These are phyloP conservation scores for Misgurnus mizolepis DNA, from an alignment of 2,113 vertebrate species.

Conservation along the genomic window DNA sequence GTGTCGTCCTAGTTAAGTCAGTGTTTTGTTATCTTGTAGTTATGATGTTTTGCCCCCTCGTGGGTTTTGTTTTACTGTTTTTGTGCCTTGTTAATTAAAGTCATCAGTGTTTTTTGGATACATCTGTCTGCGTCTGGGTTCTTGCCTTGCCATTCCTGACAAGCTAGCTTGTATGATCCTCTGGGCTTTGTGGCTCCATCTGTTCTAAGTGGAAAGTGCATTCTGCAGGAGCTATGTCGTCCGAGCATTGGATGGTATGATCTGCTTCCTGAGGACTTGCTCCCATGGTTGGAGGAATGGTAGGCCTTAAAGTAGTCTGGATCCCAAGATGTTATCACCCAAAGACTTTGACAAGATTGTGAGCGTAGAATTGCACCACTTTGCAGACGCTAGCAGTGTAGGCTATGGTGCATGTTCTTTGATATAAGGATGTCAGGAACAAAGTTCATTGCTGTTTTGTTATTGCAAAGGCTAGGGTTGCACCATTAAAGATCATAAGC, in stretches of 20 bases:
- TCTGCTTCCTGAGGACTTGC: background rate
- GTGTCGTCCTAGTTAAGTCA: too few species aligned
- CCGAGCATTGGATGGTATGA: conserved; percentile 26
- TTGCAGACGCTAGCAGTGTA: conserved; percentile 30
- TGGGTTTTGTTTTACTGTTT: too few species aligned
- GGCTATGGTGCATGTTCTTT: conserved; percentile 32
- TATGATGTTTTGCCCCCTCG: too few species aligned
- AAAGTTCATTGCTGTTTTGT: too few species aligned
- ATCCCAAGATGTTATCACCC: conserved; percentile 43
- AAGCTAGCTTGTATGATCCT: conserved; percentile 16
- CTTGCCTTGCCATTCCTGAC: too few species aligned
- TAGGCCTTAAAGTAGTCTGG: background rate
- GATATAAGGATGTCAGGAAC: too few species aligned
- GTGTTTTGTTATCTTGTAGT: too few species aligned
- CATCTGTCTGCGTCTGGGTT: too few species aligned
- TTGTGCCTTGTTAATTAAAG: too few species aligned
- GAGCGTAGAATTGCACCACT: conserved; percentile 40
- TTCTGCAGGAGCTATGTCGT: conserved; percentile 38
- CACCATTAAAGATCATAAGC: too few species aligned
- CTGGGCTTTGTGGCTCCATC: conserved; percentile 10
- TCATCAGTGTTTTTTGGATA: too few species aligned
- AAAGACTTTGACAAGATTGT: conserved; percentile 19
- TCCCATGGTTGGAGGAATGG: conserved; percentile 39
- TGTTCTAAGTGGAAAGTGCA: conserved; percentile 37
- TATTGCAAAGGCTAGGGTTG: too few species aligned